Evolutionary conservation across 1,140 invertebrate species (phyloP).

Genomic region (Lutraria rhynchaena): DNA sequence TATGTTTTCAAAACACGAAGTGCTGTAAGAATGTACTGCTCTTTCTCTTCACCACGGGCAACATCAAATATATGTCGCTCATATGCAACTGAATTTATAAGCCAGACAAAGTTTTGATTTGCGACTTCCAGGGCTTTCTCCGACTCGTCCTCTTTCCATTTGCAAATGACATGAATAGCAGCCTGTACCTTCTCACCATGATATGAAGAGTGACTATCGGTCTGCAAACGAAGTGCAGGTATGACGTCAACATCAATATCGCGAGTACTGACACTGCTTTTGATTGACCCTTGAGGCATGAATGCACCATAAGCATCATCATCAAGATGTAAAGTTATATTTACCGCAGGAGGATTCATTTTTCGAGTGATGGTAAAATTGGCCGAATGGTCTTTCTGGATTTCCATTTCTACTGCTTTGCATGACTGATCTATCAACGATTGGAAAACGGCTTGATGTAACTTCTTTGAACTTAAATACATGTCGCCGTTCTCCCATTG

Average conservation of each 20-base stretch:
- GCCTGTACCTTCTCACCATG: not conserved
- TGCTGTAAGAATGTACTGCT: constrained; percentile 7
- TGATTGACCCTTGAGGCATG: constrained; percentile 2
- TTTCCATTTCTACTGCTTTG: constrained; percentile 1
- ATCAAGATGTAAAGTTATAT: constrained; percentile 18
- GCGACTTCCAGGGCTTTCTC: constrained; percentile 8
- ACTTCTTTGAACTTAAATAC: constrained; percentile 10
- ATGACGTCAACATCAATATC: constrained; percentile 46
- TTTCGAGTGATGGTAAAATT: constrained; percentile 23
- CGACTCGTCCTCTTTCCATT: constrained; percentile 34
- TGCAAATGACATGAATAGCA: constrained; percentile 27
- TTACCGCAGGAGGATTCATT: constrained; percentile 49
- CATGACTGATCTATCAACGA: constrained; percentile 17
- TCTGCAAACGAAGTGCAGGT: constrained; percentile 6
- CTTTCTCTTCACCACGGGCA: not conserved
- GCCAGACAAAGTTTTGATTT: constrained; percentile 15
- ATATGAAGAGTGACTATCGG: not conserved
- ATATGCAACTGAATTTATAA: constrained; percentile 14
- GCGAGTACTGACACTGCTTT: not conserved
- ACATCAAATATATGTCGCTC: constrained; percentile 16
- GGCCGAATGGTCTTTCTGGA: not conserved
- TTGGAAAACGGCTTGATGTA: constrained; percentile 27
- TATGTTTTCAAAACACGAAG: constrained; percentile 15
- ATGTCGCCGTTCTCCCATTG: not conserved
- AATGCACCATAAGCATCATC: not conserved